Conservation (phyloP, 2,113 vertebrate species). For the Ornithorhynchus anatinus region DNA sequence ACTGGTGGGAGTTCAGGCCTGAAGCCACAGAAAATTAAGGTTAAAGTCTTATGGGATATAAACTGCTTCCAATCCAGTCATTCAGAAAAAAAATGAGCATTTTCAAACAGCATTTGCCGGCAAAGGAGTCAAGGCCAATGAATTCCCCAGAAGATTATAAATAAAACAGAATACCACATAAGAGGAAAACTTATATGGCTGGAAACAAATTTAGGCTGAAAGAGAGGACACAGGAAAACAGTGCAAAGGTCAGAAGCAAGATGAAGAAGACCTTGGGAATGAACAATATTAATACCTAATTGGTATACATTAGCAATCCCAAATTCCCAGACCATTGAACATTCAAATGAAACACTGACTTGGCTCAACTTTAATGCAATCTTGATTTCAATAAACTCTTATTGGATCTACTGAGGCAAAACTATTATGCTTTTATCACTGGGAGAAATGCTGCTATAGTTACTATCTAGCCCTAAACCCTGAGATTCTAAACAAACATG, state of each 20-base stretch:
- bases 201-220: background rate
- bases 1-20: no score
- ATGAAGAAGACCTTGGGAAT: background rate
- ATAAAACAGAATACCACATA: background rate
- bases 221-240: background rate
- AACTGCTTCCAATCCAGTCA: background rate
- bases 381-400: background rate
- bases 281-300: accelerated
- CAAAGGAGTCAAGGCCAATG: background rate
- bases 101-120: background rate
- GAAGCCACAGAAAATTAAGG: no score
- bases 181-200: background rate
- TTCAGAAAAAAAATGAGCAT: background rate
- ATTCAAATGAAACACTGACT: background rate
- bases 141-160: background rate
- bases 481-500: background rate
- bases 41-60: no score
- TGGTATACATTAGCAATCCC: accelerated
- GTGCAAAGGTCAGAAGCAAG: background rate
- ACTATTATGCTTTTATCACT: background rate
- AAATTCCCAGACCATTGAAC: background rate
- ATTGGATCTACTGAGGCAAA: background rate
- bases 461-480: background rate
- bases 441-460: background rate
- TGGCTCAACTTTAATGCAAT: background rate